Evolutionary conservation across 2,113 vertebrate species (phyloP), one percentile per base, ranked within the genome.

Genomic region (Seriola aureovittata): DNA sequence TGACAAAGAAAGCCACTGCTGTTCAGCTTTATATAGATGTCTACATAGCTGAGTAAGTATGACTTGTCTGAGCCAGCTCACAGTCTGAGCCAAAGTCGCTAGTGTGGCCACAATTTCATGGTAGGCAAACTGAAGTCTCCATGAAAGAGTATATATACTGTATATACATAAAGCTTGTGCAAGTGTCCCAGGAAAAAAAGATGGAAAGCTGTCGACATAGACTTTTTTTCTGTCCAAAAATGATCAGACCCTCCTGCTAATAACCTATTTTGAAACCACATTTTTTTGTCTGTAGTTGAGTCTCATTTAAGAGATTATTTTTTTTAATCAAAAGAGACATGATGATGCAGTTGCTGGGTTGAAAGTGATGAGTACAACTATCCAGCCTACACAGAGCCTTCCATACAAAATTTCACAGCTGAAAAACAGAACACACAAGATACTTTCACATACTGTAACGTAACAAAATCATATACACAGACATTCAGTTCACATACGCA

Each of bases 401-500:
- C 75, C 68, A 71, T 71, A 90, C 59, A 66, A 71, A 79, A 66
- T 14, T 81, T 91, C 83, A 85, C 84, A 83, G 84, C 85, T 78
- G 46, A 73, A 87, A 77, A 75, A 90, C 77, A 81, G 59, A 81
- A 81, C 66, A 21, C 44, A 87, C 57, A 14, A 83, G 67, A 87
- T 46, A 91, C 60, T 32, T 88, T 81, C 48, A 91, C 75, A 72
- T 65, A 89, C 64, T 55, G 57, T 69, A 92, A 91, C 89, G 5
- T 50, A 89, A 91, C 76, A 65, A 86, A 93, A 89, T 69, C 62
- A 82, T 79, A 88, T 48, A 75, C 66, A 84, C 79, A 75, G 14
- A 89, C 88, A 78, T 83, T 81, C 79, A 40, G 55, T 57, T 75
- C 85, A 85, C 85, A 80, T 9, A 85, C 75, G 21, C 8, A 85